Base-by-base conservation (phyloP, 2,113 vertebrate species). In the Chaetura pelagica region DNA sequence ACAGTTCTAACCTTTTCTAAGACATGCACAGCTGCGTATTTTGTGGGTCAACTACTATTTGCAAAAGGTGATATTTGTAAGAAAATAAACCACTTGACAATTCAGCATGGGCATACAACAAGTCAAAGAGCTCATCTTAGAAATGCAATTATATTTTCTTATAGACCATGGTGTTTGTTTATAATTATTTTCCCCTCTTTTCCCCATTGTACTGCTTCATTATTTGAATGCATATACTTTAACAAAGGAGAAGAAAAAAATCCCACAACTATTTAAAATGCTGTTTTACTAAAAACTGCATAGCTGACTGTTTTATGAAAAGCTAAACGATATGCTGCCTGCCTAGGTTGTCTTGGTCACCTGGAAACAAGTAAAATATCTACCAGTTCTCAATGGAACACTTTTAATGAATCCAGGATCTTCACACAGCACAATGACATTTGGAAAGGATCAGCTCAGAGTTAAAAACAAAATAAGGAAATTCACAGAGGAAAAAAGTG, bases 361-460 rank as follows among this genome's bases (percentile, higher is more conserved):
- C 88, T 94, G 83, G 90, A 97, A 95, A 96, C 88, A 91, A 94
- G 69, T 87, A 93, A 95, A 97, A 92, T 90, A 93, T 68, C 94
- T 81, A 75, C 64, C 76, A 32, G 93, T 62, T 94, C 96, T 95
- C 96, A 89, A 73, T 0, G 96, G 96, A 95, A 86, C 80, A 54
- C 75, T 94, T 97, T 97, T 96, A 96, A 97, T 97, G 96, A 97
- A 97, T 92, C 90, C 69, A 78, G 81, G 85, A 93, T 94, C 83
- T 95, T 87, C 94, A 68, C 89, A 87, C 1, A 89, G 64, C 66
- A 57, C 92, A 87, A 84, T 97, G 96, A 97, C 94, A 97, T 97
- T 97, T 97, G 92, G 79, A 97, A 96, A 97, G 96, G 96, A 97
- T 97, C 94, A 95, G 29, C n/a, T 90, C 20, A 11, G 80, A 92